Evolutionary conservation across 1,140 invertebrate genomes (phyloP).

Genomic region (Drosophila truncata): DNA sequence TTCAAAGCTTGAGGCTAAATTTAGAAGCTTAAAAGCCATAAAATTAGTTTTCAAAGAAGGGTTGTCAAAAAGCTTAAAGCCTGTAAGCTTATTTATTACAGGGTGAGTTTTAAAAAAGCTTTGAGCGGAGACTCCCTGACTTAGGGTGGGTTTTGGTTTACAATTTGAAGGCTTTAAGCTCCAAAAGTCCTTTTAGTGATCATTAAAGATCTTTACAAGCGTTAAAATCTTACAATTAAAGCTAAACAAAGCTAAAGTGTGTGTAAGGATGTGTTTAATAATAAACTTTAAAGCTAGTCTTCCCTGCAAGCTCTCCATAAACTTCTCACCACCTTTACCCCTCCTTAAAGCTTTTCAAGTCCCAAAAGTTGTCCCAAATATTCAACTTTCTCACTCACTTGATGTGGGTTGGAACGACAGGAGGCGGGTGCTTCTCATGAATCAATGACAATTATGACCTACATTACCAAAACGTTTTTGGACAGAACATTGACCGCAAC

Average conservation of each 20-base stretch:
- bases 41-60: neutral
- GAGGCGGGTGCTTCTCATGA: neutral
- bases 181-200: neutral
- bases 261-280: too few relatives aligned
- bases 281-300: neutral
- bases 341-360: conserved; percentile 1
- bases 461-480: conserved; percentile 22
- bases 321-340: conserved; percentile 3
- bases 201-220: neutral
- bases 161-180: neutral
- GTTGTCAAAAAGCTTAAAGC: neutral
- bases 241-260: neutral
- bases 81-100: neutral
- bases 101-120: neutral
- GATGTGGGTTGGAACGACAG: neutral
- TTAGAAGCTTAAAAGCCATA: neutral
- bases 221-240: too few relatives aligned
- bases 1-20: neutral
- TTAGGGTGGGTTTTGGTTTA: too few relatives aligned
- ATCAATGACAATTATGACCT: conserved; percentile 51
- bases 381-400: neutral
- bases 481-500: conserved; percentile 9
- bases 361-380: conserved; percentile 45
- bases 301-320: neutral
- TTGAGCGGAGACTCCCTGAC: neutral